Evolutionary conservation across 2,113 vertebrate species (phyloP).

Genomic region (Grammomys surdaster): DNA sequence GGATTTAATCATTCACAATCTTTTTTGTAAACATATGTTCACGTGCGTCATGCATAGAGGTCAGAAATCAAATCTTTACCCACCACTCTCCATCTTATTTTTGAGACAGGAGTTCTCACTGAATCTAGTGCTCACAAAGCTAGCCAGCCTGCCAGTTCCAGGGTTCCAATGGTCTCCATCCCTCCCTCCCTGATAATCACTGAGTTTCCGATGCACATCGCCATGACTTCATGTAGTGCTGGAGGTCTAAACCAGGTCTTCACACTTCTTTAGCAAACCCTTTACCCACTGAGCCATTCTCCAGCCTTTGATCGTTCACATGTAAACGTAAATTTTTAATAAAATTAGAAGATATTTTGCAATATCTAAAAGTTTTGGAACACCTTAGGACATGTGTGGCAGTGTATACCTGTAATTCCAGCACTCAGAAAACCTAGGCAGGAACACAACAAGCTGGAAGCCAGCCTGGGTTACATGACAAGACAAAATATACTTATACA

Average conservation of each 20-base stretch:
- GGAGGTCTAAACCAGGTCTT: background rate
- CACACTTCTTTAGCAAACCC: background rate
- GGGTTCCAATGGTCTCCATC: background rate
- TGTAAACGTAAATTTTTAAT: background rate
- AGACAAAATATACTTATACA: background rate
- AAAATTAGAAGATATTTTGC: conserved; percentile 23
- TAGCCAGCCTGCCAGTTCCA: background rate
- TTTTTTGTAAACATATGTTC: too few relatives aligned
- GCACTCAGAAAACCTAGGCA: background rate
- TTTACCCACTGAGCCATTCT: background rate
- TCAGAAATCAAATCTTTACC: background rate
- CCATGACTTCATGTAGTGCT: background rate
- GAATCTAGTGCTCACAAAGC: background rate
- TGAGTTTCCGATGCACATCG: background rate
- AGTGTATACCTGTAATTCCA: too few relatives aligned
- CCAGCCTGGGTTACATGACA: too few relatives aligned
- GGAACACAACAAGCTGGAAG: background rate
- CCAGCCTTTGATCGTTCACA: background rate
- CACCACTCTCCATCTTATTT: background rate
- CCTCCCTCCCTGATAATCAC: background rate
- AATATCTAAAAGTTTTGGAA: background rate
- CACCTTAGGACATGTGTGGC: background rate
- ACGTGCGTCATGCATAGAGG: background rate
- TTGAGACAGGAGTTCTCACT: background rate
- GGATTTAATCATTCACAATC: background rate